Base-by-base conservation (phyloP, 2,797 vertebrate genomes). In the Microctenopoma stevenorrisi region DNA sequence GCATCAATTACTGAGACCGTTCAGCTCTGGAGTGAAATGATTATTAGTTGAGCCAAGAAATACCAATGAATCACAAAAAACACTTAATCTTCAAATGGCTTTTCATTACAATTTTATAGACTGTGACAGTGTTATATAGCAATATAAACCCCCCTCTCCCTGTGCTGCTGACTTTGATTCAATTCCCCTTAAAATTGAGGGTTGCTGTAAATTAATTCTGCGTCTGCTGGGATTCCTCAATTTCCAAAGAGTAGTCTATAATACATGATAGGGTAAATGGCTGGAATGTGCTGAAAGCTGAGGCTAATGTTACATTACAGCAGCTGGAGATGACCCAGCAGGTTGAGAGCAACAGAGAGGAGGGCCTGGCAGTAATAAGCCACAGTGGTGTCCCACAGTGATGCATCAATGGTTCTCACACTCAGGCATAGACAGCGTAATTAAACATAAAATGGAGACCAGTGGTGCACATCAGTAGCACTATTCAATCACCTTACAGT, bases 71-170 rank as follows among this genome's bases (percentile, higher is more conserved):
- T 88, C 76, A 88, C 80, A 86, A 84, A 87, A 89, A 90, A 81
- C 80, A 84, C 78, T 87, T 88, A 78, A 89, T 91, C 83, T 81
- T 88, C 81, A 86, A 87, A 91, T 81, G 73, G 78, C 61, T 81
- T 91, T 92, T 90, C 84, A 91, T 93, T 91, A 76, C 68, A 78
- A 70, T 89, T 90, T 86, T 88, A 89, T 85, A 87, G 88, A 91
- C 81, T 90, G 83, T 86, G 85, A 90, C 86, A 89, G 80, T 76
- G 76, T 86, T 88, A 78, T 82, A 79, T 62, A 70, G 82, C 63
- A 79, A 82, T 76, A 81, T 81, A 79, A 73, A 44, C 66, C 77
- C 63, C 69, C 18, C 54, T 55, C 60, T 61, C 9, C 6, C 52
- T 68, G 70, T 74, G 69, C 66, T 33, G 11, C 72, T 59, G 76